These are phyloP conservation scores for Dryobota labecula DNA, from an alignment of 2,888 invertebrate species.

Conservation along the genomic window DNA sequence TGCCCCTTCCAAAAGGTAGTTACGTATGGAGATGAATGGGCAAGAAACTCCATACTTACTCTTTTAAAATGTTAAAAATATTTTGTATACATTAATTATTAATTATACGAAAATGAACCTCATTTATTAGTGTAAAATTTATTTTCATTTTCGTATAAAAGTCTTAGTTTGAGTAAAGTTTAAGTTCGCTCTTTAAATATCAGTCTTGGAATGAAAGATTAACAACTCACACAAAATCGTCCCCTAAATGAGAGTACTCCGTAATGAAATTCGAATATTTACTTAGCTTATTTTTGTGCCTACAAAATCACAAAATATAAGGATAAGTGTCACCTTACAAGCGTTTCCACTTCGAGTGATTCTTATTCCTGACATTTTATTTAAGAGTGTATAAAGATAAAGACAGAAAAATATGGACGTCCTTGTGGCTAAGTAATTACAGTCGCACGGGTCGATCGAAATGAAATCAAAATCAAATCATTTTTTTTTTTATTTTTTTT, in stretches of 20 bases:
- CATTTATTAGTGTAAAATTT: background rate
- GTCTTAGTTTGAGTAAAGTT: background rate
- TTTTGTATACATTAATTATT: no score
- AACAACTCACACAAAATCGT: background rate
- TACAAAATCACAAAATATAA: background rate
- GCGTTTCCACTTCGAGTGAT: background rate
- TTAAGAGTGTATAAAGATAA: no score
- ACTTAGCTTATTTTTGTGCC: background rate
- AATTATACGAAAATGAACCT: background rate
- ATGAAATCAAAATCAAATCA: no score
- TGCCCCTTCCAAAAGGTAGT: no score
- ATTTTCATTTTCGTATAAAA: background rate
- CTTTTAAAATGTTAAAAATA: no score
- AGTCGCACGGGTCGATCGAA: no score
- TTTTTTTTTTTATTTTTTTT: no score
- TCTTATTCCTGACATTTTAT: background rate
- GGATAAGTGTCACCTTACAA: background rate
- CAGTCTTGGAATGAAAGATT: background rate
- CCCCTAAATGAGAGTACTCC: background rate
- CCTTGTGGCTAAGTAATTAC: no score
- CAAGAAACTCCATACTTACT: no score
- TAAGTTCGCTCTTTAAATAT: background rate
- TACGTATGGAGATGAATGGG: no score
- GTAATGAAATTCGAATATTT: background rate
- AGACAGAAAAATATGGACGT: background rate